Evolutionary conservation across 2,888 invertebrate genomes (phyloP).

Genomic region (Drosophila koepferae): DNA sequence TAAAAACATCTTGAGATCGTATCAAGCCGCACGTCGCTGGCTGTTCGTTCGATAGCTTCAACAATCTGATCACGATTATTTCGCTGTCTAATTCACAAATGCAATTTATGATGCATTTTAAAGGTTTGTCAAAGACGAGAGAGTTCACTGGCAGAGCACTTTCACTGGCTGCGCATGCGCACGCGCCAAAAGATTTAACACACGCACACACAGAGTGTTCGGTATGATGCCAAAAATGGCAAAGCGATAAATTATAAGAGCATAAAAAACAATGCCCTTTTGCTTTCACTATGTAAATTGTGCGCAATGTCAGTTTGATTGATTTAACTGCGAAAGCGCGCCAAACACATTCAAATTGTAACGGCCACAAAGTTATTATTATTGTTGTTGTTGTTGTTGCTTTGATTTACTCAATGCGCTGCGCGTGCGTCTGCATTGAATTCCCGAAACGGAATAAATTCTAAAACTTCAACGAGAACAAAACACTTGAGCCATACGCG

Average conservation of each 20-base stretch:
- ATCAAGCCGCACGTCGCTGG: not conserved
- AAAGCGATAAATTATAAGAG: conserved; percentile 25
- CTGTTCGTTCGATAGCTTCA: conserved; percentile 26
- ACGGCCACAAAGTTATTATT: conserved; percentile 38
- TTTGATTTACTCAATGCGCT: conserved; percentile 54
- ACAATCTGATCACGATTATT: conserved; percentile 48
- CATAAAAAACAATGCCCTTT: conserved; percentile 34
- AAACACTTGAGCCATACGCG: conserved; percentile 59
- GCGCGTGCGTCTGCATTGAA: conserved; percentile 84
- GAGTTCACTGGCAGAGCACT: conserved; percentile 47
- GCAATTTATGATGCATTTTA: conserved; percentile 62
- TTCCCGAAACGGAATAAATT: conserved; percentile 84
- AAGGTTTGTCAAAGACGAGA: not conserved
- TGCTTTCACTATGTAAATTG: conserved; percentile 49
- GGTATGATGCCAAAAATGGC: conserved; percentile 59
- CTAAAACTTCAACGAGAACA: conserved; percentile 82
- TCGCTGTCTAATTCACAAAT: conserved; percentile 42
- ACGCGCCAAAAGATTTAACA: conserved; percentile 55
- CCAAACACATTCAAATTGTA: conserved; percentile 58
- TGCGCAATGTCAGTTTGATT: conserved; percentile 53
- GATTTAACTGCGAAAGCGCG: conserved; percentile 49
- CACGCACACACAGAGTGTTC: conserved; percentile 11
- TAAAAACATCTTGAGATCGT: conserved; percentile 82
- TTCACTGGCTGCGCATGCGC: conserved; percentile 71
- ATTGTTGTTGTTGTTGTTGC: conserved; percentile 22